phyloP scores from a whole-genome alignment of 1,140 invertebrate species.

The Nasonia giraulti region DNA sequence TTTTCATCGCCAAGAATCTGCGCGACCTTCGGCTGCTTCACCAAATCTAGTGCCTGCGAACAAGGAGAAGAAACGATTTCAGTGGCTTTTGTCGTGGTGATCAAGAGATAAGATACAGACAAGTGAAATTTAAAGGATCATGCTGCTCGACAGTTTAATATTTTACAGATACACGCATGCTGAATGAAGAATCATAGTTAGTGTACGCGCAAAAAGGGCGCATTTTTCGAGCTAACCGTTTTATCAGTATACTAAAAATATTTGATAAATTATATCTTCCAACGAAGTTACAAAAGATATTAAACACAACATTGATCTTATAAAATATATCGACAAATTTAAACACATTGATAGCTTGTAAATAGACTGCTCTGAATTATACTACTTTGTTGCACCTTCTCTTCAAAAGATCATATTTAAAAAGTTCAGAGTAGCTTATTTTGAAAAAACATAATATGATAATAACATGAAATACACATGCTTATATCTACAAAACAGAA shows the following conservation, averaged over 20 bases:
- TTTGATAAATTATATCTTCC: not conserved
- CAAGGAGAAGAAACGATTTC: conserved; percentile 51
- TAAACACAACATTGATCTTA: not conserved
- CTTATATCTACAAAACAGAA: conserved; percentile 12
- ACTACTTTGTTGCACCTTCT: not conserved
- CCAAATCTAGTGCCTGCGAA: conserved; percentile 87
- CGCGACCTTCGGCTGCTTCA: conserved; percentile 90
- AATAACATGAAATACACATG: not conserved
- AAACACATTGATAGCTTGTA: not conserved
- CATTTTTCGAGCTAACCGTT: not conserved
- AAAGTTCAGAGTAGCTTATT: not conserved
- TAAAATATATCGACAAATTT: not conserved
- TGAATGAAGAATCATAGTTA: not conserved
- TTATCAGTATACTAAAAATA: not conserved
- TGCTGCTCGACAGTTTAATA: not conserved
- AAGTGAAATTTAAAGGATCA: conserved; percentile 28
- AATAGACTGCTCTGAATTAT: not conserved
- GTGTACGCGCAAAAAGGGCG: not conserved
- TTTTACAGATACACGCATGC: conserved; percentile 4
- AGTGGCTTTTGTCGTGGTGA: conserved; percentile 27
- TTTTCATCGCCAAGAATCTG: conserved; percentile 79
- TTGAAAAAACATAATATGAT: not conserved
- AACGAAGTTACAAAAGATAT: not conserved
- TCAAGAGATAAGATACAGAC: conserved; percentile 34
- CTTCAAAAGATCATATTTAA: not conserved